A percentile compares a stretch with the other conserved stretches of the same genome.
Evolutionary conservation across 2,113 vertebrate genomes (phyloP).

Genomic region (Trematomus loennbergii): DNA sequence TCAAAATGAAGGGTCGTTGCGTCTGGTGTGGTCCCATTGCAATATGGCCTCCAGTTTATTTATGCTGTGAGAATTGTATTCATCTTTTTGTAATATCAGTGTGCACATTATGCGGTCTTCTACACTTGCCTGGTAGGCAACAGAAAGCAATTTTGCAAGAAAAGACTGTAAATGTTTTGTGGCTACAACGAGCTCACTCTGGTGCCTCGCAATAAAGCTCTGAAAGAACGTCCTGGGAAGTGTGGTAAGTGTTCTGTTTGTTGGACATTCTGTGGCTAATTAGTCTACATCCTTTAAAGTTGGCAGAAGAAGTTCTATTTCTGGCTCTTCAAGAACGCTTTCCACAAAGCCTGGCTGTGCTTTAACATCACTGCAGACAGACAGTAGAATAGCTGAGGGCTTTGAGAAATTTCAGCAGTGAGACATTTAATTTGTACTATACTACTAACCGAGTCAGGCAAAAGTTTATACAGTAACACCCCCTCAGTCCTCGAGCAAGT

Average conservation of each 20-base stretch:
- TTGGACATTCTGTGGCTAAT: too few species aligned
- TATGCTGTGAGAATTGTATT: neutral
- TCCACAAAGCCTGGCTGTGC: conserved; percentile 4
- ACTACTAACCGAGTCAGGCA: conserved; percentile 7
- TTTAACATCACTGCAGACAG: conserved; percentile 5
- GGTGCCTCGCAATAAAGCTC: neutral
- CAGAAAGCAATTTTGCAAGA: neutral
- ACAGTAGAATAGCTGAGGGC: conserved; percentile 1
- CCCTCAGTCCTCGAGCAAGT: neutral
- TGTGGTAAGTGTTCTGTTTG: neutral
- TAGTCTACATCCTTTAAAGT: neutral
- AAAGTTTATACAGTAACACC: conserved; percentile 8
- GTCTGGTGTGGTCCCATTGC: too few species aligned
- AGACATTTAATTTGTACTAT: neutral
- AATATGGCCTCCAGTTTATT: too few species aligned
- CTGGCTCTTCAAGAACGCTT: neutral
- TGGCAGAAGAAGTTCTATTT: neutral
- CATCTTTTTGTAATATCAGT: neutral
- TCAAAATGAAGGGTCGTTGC: too few species aligned
- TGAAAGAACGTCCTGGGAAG: neutral
- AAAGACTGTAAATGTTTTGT: neutral
- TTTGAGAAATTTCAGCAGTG: neutral
- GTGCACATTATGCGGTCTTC: neutral
- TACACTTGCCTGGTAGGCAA: neutral
- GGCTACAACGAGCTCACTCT: neutral